phyloP scores from a whole-genome alignment of 1,140 invertebrate genomes.

The Mylabris phalerata region DNA sequence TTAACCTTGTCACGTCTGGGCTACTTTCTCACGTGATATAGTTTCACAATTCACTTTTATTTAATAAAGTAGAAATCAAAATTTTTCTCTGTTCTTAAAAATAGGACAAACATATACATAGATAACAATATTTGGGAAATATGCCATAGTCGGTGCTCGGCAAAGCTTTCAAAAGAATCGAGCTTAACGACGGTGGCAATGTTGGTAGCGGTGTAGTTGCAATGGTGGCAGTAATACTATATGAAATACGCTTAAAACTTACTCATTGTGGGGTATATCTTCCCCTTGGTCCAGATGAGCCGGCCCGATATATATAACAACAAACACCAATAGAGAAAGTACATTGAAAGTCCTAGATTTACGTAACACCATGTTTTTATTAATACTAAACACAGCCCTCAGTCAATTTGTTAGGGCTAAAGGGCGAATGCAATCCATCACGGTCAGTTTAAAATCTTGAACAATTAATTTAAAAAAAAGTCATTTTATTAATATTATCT shows the following conservation, averaged over 20 bases:
- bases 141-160: neutral
- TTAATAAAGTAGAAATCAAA: conserved; percentile 8
- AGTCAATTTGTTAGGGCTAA: conserved; percentile 19
- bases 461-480: too few species aligned
- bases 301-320: conserved; percentile 30
- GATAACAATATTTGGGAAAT: neutral
- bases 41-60: conserved; percentile 1
- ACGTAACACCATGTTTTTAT: conserved; percentile 25
- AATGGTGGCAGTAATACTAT: neutral
- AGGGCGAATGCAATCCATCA: conserved; percentile 7
- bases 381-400: conserved; percentile 12
- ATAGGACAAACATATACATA: neutral
- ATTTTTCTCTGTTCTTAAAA: neutral
- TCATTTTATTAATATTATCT: too few species aligned
- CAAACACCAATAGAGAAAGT: conserved; percentile 16
- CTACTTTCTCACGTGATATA: conserved; percentile 11
- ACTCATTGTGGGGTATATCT: conserved; percentile 79
- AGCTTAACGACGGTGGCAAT: neutral
- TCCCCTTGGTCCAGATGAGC: conserved; percentile 62
- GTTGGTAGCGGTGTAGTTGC: neutral
- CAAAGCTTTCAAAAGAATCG: neutral
- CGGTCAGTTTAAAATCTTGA: conserved; percentile 2
- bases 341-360: conserved; percentile 18
- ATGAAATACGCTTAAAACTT: conserved; percentile 42
- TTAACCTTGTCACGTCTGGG: conserved; percentile 13